Evolutionary conservation across 1,140 invertebrate species (phyloP).

Genomic region (Trialeurodes vaporariorum): DNA sequence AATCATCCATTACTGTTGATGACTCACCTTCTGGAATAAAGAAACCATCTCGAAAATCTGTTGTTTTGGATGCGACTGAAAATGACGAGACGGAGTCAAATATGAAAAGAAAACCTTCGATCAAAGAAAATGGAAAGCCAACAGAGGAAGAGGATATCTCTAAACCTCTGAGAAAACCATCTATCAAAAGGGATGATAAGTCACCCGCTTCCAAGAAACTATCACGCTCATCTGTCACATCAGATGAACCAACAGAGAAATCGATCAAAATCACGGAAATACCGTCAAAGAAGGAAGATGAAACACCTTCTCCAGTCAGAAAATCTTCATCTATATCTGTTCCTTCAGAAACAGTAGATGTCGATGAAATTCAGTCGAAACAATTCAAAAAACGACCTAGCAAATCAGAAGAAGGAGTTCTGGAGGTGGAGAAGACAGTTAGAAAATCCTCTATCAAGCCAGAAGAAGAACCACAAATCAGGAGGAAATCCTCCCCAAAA

Average conservation of each 20-base stretch:
- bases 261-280: not conserved
- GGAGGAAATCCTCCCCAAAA: not conserved
- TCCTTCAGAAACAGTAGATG: too few relatives aligned
- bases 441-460: not conserved
- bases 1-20: not conserved
- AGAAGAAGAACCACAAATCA: not conserved
- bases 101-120: not conserved
- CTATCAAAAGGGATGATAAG: too few relatives aligned
- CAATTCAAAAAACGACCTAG: too few relatives aligned
- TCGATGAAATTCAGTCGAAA: too few relatives aligned
- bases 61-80: not conserved
- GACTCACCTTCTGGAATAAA: not conserved
- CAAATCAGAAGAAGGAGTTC: too few relatives aligned
- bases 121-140: too few relatives aligned
- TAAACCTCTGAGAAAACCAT: not conserved
- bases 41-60: not conserved
- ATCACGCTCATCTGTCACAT: too few relatives aligned
- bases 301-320: not conserved
- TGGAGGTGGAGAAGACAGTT: too few relatives aligned
- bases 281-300: not conserved
- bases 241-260: too few relatives aligned
- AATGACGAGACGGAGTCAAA: not conserved
- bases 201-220: too few relatives aligned
- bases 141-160: not conserved
- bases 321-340: too few relatives aligned